Evolutionary conservation across 2,888 invertebrate genomes (phyloP).

Genomic region (Epirrhoe alternata): DNA sequence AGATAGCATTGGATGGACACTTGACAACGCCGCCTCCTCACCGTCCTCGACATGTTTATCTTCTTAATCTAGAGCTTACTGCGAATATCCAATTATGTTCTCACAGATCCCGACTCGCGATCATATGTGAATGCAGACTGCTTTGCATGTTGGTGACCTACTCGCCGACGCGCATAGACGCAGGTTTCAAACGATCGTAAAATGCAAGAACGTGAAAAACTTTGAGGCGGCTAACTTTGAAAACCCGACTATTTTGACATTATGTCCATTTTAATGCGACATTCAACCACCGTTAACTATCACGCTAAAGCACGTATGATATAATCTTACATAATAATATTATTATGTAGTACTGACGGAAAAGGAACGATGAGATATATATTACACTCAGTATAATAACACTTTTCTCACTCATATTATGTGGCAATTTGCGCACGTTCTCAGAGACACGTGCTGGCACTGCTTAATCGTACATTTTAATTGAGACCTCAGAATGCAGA

Average conservation of each 20-base stretch:
- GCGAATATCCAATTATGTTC: slow-evolving; percentile 75
- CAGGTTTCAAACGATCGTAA: slow-evolving; percentile 64
- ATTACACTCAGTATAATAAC: slow-evolving; percentile 46
- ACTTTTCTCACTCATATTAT: slow-evolving; percentile 42
- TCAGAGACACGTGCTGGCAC: slow-evolving; percentile 50
- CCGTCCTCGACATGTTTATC: slow-evolving; percentile 62
- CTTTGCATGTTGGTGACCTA: slow-evolving; percentile 64
- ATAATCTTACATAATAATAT: slow-evolving; percentile 51
- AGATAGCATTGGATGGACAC: slow-evolving; percentile 76
- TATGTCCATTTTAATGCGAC: slow-evolving; percentile 69
- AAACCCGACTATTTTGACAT: slow-evolving; percentile 60
- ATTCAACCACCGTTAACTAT: slow-evolving; percentile 65
- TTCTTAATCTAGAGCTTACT: slow-evolving; percentile 65
- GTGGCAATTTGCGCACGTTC: slow-evolving; percentile 52
- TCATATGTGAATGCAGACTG: slow-evolving; percentile 62
- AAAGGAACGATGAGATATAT: slow-evolving; percentile 8
- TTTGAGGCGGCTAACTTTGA: slow-evolving; percentile 59
- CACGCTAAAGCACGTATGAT: slow-evolving; percentile 57
- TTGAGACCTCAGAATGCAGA: slow-evolving; percentile 37
- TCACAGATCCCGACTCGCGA: slow-evolving; percentile 62
- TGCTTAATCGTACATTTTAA: slow-evolving; percentile 44
- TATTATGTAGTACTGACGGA: slow-evolving; percentile 15
- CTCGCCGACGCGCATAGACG: slow-evolving; percentile 47
- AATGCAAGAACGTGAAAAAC: slow-evolving; percentile 56
- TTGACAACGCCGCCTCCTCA: slow-evolving; percentile 68